phyloP scores from a whole-genome alignment of 2,113 vertebrate species.

The Diphyllodes magnificus region DNA sequence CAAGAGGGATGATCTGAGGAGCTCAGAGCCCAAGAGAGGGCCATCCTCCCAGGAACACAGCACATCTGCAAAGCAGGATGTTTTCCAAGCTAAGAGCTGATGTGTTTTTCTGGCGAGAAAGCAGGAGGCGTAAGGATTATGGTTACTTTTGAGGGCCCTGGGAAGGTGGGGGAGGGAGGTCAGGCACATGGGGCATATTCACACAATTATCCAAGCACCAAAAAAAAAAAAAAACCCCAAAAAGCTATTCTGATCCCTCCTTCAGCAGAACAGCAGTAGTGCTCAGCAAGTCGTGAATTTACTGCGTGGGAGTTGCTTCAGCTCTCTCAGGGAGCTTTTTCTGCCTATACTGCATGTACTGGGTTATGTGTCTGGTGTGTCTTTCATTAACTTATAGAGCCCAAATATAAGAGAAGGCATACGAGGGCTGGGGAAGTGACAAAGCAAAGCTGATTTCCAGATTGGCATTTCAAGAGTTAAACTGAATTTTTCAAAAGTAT shows the following conservation, averaged over 20 bases:
- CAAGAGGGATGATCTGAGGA: neutral
- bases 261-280: neutral
- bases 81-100: neutral
- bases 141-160: neutral
- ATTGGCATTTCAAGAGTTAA: neutral
- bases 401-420: neutral
- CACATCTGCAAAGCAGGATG: slow-evolving; percentile 12
- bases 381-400: neutral
- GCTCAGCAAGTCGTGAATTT: neutral
- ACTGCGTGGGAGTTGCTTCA: neutral
- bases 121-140: neutral
- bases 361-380: neutral
- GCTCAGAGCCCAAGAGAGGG: neutral
- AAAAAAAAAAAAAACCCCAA: neutral
- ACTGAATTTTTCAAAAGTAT: neutral
- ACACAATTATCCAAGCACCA: neutral
- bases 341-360: neutral
- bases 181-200: neutral
- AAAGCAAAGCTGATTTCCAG: neutral
- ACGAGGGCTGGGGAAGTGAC: neutral
- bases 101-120: neutral
- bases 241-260: neutral
- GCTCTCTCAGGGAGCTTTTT: neutral
- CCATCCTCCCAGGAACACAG: neutral
- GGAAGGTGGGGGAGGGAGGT: neutral